phyloP scores from a whole-genome alignment of 2,113 vertebrate species.

The Pogonocichla stellata region DNA sequence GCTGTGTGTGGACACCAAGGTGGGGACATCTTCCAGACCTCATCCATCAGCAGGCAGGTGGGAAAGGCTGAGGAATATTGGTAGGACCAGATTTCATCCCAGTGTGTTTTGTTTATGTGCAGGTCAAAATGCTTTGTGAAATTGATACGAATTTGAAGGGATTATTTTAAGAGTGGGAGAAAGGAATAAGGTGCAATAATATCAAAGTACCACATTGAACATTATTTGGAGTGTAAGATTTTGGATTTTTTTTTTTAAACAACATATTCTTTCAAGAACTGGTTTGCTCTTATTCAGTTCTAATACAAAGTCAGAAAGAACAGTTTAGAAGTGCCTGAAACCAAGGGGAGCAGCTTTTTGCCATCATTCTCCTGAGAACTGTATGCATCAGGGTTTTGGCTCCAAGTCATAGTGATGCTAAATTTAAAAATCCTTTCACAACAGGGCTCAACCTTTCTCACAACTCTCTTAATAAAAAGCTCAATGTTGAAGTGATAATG shows the following conservation, averaged over 20 bases:
- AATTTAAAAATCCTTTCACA: slow-evolving; percentile 29
- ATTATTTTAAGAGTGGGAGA: background rate
- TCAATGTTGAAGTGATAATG: slow-evolving; percentile 27
- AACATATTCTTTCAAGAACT: background rate
- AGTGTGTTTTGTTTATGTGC: background rate
- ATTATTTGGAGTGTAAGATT: background rate
- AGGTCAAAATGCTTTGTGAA: background rate
- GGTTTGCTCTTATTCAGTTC: background rate
- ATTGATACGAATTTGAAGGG: background rate
- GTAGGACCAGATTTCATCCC: background rate
- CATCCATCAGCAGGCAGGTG: background rate
- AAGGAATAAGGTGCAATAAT: background rate
- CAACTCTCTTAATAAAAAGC: slow-evolving; percentile 14
- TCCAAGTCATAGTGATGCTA: background rate
- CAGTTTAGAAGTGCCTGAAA: background rate
- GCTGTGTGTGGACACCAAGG: background rate
- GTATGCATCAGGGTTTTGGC: background rate
- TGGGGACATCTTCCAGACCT: background rate
- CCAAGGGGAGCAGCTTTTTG: background rate
- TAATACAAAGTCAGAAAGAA: background rate
- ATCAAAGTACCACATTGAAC: background rate
- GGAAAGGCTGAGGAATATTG: background rate
- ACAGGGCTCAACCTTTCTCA: slow-evolving; percentile 10
- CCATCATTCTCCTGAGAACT: background rate
- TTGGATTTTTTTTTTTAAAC: background rate